A percentile compares a stretch with the other conserved stretches of the same genome.
Conservation (phyloP, 2,113 vertebrate genomes). For the Bagarius yarrelli region DNA sequence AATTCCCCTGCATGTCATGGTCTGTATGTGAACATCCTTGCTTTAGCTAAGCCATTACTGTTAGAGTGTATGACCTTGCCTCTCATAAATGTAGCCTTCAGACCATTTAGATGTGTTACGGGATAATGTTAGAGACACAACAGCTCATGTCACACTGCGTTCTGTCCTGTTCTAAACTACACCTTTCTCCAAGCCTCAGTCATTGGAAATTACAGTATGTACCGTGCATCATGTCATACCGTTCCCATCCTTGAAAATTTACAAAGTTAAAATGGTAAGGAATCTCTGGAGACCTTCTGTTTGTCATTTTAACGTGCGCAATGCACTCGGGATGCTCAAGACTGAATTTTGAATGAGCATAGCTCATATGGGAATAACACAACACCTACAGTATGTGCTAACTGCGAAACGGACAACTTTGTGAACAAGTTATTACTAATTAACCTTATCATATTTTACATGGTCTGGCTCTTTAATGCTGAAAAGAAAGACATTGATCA, state of each 20-base stretch:
- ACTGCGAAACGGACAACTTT: slow-evolving; percentile 1
- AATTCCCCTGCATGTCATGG: neutral
- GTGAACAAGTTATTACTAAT: neutral
- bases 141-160: slow-evolving; percentile 14
- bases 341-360: no score
- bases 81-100: slow-evolving; percentile 26
- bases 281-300: neutral
- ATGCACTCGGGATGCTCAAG: slow-evolving; percentile 44
- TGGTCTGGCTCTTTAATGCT: slow-evolving; percentile 6
- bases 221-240: slow-evolving; percentile 46
- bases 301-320: slow-evolving; percentile 44
- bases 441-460: slow-evolving; percentile 19
- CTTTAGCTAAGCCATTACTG: neutral
- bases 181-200: slow-evolving; percentile 8
- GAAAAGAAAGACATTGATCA: slow-evolving; percentile 11
- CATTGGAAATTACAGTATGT: slow-evolving; percentile 58
- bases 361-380: neutral
- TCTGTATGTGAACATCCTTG: neutral
- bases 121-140: slow-evolving; percentile 16
- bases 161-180: slow-evolving; percentile 35
- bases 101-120: slow-evolving; percentile 13
- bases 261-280: slow-evolving; percentile 6
- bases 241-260: slow-evolving; percentile 52
- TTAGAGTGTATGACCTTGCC: neutral
- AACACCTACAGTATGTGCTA: neutral